Conservation (phyloP, 2,113 vertebrate species). For the Numenius arquata region DNA sequence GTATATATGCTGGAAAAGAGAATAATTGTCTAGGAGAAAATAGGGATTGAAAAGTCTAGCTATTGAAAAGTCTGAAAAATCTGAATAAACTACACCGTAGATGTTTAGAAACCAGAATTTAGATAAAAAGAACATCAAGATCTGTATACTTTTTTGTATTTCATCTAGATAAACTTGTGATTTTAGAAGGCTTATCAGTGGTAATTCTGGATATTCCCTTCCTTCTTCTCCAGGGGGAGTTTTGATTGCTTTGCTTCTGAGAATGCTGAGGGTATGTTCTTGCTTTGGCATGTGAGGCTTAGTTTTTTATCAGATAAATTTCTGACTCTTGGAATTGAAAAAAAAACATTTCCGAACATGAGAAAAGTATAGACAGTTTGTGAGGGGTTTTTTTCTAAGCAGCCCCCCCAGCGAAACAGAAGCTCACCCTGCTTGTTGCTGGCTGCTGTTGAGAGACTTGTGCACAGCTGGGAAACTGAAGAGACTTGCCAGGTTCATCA, state of each 20-base stretch:
- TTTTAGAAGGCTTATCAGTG: background rate
- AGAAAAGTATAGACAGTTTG: background rate
- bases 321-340: background rate
- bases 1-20: background rate
- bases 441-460: background rate
- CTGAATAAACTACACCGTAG: background rate
- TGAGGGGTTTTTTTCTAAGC: background rate
- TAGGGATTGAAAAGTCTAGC: background rate
- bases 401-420: background rate
- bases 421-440: background rate
- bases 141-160: background rate
- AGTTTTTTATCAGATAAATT: background rate
- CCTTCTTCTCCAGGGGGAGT: background rate
- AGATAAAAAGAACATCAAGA: background rate
- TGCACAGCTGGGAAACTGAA: background rate
- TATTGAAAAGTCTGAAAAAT: background rate
- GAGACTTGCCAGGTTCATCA: background rate
- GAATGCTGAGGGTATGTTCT: background rate
- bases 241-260: background rate
- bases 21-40: background rate
- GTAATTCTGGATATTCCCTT: background rate
- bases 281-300: background rate
- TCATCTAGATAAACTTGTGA: background rate
- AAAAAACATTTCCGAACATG: background rate
- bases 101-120: background rate